These are phyloP conservation scores for Kryptolebias marmoratus DNA, from an alignment of 2,113 vertebrate genomes.

Conservation along the genomic window DNA sequence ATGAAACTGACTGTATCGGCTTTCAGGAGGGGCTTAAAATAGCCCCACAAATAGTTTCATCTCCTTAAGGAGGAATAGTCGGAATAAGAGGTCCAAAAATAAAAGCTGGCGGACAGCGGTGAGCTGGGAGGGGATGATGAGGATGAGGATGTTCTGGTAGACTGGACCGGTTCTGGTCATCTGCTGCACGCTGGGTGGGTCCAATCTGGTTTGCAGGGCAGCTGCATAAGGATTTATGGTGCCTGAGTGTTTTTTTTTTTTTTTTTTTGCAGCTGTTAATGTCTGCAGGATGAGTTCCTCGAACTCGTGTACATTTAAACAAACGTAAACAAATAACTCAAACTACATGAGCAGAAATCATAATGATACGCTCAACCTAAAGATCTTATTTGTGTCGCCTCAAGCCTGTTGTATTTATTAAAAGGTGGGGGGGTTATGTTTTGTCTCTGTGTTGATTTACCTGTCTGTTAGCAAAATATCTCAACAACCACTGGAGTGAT, in stretches of 20 bases:
- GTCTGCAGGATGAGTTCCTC: neutral
- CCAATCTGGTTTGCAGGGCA: neutral
- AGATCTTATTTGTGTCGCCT: too few relatives aligned
- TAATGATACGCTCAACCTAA: too few relatives aligned
- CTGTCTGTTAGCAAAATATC: too few relatives aligned
- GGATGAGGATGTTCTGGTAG: conserved; percentile 14
- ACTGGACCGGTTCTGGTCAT: conserved; percentile 9
- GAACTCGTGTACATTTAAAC: neutral
- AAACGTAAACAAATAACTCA: neutral
- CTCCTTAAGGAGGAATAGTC: conserved; percentile 55
- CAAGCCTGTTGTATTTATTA: too few relatives aligned
- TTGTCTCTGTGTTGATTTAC: too few relatives aligned
- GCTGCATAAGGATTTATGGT: neutral
- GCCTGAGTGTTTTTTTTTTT: neutral
- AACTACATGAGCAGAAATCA: too few relatives aligned
- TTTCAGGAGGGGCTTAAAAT: conserved; percentile 54
- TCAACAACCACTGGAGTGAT: too few relatives aligned
- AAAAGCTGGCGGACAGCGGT: conserved; percentile 28
- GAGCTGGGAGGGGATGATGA: conserved; percentile 20
- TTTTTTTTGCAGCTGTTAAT: neutral
- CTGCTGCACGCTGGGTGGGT: neutral
- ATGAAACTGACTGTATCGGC: conserved; percentile 17
- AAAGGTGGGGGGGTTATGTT: too few relatives aligned
- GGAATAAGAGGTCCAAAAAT: conserved; percentile 42
- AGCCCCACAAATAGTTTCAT: conserved; percentile 51